phyloP scores from a whole-genome alignment of 2,113 vertebrate genomes.

The Phaethon lepturus region DNA sequence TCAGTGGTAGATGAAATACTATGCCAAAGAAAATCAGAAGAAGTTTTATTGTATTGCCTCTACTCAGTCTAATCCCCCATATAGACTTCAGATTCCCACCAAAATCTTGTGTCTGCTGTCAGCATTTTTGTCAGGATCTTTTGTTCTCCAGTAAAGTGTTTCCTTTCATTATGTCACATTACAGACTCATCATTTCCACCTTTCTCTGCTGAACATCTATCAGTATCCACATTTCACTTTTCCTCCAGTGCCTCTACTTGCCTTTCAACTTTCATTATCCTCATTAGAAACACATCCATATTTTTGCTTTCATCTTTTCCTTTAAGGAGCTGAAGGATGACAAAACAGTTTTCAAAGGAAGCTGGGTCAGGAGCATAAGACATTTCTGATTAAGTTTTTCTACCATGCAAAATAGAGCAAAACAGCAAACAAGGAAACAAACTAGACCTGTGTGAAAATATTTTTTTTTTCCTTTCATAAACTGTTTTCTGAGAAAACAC shows the following conservation, averaged over 20 bases:
- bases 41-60: constrained; percentile 2
- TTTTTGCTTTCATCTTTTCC: constrained; percentile 74
- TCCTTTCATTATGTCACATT: constrained; percentile 55
- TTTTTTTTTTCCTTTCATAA: constrained; percentile 42
- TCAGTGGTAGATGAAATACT: background rate
- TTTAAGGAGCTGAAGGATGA: constrained; percentile 72
- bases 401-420: constrained; percentile 53
- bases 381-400: constrained; percentile 68
- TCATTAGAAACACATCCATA: constrained; percentile 64
- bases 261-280: constrained; percentile 74
- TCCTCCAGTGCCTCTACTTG: constrained; percentile 20
- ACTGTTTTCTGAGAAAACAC: constrained; percentile 35
- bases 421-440: constrained; percentile 61
- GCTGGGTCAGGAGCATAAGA: constrained; percentile 61
- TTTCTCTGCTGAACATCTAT: constrained; percentile 34
- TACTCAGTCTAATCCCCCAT: background rate
- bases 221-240: background rate
- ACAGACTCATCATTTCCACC: constrained; percentile 54
- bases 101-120: constrained; percentile 29
- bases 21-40: background rate
- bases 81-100: background rate
- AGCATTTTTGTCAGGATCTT: constrained; percentile 18
- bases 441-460: constrained; percentile 66
- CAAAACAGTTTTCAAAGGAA: constrained; percentile 78
- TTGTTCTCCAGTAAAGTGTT: constrained; percentile 9